Base-by-base conservation (phyloP, 2,113 vertebrate genomes). In the Tauraco erythrolophus region DNA sequence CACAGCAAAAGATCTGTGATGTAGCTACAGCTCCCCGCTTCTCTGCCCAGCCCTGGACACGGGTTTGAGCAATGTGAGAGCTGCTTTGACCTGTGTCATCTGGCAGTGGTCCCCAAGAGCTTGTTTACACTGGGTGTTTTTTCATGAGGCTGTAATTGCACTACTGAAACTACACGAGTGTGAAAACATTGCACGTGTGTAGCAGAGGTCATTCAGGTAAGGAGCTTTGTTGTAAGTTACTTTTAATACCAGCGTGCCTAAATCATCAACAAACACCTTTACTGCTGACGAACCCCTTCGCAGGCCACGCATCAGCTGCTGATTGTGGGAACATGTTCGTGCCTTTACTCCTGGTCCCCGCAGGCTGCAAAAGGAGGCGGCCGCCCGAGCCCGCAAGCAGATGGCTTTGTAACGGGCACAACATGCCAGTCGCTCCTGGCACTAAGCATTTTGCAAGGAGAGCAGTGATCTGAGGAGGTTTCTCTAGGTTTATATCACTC, bases 111-210 rank as follows among this genome's bases (percentile, higher is more conserved):
- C 79, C 83, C 64, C 80, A 64, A 24, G 76, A 70, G 27, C 80
- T 94, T 91, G 86, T 92, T 97, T 94, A 91, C 76, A 43, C 51
- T 37, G 79, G 71, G 13, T 85, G 68, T 58, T 78, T 95, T 95
- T 89, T 68, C 83, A 53, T 56, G 3, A 22, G 83, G 37, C 51
- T 64, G 48, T 86, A 84, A 66, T 92, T 84, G 91, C 86, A 92
- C 15, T 56, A 33, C 76, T 57, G 71, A 71, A 90, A 65, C 8
- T 7, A 30, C 37, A 7, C 1, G 43, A 75, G 60, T 37, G 27
- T 70, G 74, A 71, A 78, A 91, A 46, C 21, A 43, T 33, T 41
- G 83, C 72, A 78, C 5, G 2, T 33, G 39, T n/a, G 64, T 61
- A 56, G 68, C 57, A 91, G 69, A 72, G 45, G 50, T 71, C 69